These are phyloP conservation scores for Microtus richardsoni DNA, from an alignment of 2,113 vertebrate species.

Conservation along the genomic window DNA sequence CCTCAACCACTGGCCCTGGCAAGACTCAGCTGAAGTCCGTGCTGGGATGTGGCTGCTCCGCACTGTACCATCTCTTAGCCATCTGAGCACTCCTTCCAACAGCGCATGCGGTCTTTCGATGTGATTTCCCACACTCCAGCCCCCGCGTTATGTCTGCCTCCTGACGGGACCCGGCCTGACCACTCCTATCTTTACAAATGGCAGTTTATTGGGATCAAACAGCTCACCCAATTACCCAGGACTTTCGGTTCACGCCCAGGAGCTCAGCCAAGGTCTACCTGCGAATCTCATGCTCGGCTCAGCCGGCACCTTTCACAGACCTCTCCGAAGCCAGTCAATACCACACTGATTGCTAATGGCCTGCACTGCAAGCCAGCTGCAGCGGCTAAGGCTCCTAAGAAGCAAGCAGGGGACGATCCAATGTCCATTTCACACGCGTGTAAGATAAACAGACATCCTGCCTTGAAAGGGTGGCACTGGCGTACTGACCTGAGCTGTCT, in stretches of 20 bases:
- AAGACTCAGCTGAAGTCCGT: neutral
- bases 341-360: neutral
- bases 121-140: neutral
- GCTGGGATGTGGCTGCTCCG: neutral
- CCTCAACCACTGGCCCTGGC: neutral
- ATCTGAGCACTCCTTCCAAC: neutral
- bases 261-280: neutral
- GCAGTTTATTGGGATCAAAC: neutral
- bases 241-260: neutral
- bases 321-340: neutral
- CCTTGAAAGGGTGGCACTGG: slow-evolving; percentile 44
- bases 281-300: neutral
- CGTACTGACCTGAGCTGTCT: neutral
- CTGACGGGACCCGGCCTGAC: neutral
- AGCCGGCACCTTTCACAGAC: neutral
- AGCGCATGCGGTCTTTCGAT: neutral
- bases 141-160: neutral
- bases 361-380: neutral
- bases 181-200: neutral
- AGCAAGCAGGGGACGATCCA: neutral
- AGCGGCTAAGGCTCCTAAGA: neutral
- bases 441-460: neutral
- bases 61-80: neutral
- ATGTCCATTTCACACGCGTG: slow-evolving; percentile 16
- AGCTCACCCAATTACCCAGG: neutral